Conservation (phyloP, 1,140 invertebrate genomes). For the Trypoxylus dichotomus region DNA sequence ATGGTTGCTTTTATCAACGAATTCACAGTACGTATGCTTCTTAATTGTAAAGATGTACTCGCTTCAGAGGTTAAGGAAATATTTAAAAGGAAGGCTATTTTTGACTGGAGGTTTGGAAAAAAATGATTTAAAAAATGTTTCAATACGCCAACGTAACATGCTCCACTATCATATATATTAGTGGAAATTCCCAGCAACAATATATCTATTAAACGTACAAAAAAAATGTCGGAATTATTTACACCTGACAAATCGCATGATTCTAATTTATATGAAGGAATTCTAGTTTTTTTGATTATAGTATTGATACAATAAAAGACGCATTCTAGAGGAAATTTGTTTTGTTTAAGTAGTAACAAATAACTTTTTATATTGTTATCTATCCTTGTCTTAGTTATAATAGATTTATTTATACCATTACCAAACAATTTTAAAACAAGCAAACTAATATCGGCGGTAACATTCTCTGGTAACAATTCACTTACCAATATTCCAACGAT, state of each 20-base stretch:
- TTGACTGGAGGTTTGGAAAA: conserved; percentile 5
- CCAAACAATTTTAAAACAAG: conserved; percentile 52
- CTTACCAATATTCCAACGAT: conserved; percentile 34
- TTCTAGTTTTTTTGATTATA: conserved; percentile 38
- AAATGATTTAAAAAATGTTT: conserved; percentile 33
- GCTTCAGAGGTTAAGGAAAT: conserved; percentile 30
- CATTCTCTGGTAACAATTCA: conserved; percentile 34
- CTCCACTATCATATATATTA: not conserved
- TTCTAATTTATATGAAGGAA: conserved; percentile 29
- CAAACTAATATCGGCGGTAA: conserved; percentile 27
- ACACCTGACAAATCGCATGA: conserved; percentile 34
- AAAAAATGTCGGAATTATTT: conserved; percentile 22
- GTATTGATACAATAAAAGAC: conserved; percentile 42
- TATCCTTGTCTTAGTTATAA: not conserved
- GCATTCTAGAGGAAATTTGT: conserved; percentile 40
- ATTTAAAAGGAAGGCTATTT: conserved; percentile 42
- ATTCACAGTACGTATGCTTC: not conserved
- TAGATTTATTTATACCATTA: conserved; percentile 46
- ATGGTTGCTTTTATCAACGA: not conserved
- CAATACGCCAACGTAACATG: conserved; percentile 4
- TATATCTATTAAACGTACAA: conserved; percentile 21
- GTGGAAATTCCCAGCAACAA: conserved; percentile 10
- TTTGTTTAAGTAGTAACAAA: not conserved
- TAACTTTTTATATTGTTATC: not conserved
- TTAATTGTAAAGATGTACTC: not conserved